Evolutionary conservation across 2,797 vertebrate genomes (phyloP).

Genomic region (Rhodeus uyekii): DNA sequence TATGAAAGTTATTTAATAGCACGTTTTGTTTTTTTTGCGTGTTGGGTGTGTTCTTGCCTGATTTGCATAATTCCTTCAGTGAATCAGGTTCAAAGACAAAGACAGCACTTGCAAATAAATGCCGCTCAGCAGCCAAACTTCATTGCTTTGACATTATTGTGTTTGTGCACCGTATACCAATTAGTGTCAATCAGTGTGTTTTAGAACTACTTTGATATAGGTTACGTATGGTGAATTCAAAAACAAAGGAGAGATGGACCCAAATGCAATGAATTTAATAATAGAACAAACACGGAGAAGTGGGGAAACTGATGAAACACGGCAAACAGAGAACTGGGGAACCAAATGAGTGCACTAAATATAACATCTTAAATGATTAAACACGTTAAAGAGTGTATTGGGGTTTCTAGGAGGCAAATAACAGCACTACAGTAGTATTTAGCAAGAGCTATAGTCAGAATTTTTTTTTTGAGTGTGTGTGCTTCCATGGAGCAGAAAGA

Average conservation of each 20-base stretch:
- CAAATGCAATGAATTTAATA: no score
- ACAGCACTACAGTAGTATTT: background rate
- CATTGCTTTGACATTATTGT: background rate
- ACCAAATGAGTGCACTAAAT: no score
- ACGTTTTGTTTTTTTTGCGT: background rate
- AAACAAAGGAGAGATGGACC: no score
- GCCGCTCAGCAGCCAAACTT: background rate
- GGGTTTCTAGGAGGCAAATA: background rate
- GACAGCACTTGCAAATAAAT: background rate
- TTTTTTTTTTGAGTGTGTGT: background rate
- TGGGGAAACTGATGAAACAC: no score
- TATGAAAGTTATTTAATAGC: background rate
- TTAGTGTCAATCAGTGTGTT: no score
- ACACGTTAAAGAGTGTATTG: background rate
- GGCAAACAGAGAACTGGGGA: no score
- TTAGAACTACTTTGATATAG: no score
- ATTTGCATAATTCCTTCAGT: background rate
- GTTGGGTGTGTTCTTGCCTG: background rate
- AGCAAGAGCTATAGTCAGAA: background rate
- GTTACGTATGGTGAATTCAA: no score
- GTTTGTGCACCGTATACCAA: background rate
- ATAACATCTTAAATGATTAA: no score
- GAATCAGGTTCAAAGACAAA: background rate
- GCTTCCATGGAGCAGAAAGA: background rate
- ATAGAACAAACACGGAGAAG: no score